phyloP scores from a whole-genome alignment of 2,113 vertebrate genomes.

The Willisornis vidua region DNA sequence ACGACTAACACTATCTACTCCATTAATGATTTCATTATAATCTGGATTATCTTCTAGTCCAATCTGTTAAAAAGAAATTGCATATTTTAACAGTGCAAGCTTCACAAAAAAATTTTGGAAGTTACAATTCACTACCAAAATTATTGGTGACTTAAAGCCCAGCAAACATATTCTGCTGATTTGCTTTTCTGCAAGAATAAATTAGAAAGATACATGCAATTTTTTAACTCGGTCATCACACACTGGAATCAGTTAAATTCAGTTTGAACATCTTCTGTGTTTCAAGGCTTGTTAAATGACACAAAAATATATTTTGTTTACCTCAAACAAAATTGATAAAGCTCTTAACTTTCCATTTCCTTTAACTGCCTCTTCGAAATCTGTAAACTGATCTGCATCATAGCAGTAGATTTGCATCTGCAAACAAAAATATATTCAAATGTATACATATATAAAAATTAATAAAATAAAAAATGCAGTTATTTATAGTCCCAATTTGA shows the following conservation, averaged over 20 bases:
- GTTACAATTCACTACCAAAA: neutral
- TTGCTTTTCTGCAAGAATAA: slow-evolving; percentile 12
- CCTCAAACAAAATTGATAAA: slow-evolving; percentile 93
- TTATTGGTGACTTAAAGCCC: neutral
- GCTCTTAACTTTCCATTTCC: slow-evolving; percentile 88
- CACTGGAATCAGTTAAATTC: neutral
- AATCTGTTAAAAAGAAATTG: slow-evolving; percentile 77
- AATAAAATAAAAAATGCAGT: neutral
- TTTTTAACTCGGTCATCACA: neutral
- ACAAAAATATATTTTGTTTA: slow-evolving; percentile 66
- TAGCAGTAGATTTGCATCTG: slow-evolving; percentile 99
- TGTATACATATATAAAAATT: neutral
- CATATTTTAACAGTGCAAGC: neutral
- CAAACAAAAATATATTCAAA: slow-evolving; percentile 46
- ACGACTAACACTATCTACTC: slow-evolving; percentile 88
- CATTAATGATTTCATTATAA: slow-evolving; percentile 85
- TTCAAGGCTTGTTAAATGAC: slow-evolving; percentile 20
- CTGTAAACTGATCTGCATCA: slow-evolving; percentile 80
- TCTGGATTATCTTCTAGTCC: slow-evolving; percentile 86
- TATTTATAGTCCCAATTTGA: neutral
- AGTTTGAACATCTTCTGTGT: neutral
- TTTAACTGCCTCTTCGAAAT: slow-evolving; percentile 86
- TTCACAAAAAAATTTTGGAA: neutral
- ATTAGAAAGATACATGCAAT: neutral
- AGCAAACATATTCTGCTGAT: neutral